Percentiles rank a stretch among this genome's conserved stretches.
Conservation (phyloP, 2,113 vertebrate genomes). For the Corapipo altera region DNA sequence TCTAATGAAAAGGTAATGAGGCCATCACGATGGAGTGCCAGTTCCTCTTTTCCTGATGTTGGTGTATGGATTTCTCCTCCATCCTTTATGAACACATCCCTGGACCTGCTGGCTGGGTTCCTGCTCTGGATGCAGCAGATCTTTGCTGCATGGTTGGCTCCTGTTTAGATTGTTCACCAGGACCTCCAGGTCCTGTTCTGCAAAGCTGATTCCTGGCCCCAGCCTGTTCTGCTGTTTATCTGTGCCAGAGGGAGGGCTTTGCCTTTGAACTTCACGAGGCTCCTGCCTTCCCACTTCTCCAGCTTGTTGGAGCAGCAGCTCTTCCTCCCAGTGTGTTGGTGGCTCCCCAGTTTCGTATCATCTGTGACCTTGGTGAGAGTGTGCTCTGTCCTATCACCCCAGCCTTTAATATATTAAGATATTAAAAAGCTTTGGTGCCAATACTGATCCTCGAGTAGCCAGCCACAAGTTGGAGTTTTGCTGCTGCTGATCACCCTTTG, state of each 20-base stretch:
- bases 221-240: neutral
- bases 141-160: neutral
- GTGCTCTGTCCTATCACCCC: neutral
- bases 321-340: neutral
- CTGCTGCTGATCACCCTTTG: neutral
- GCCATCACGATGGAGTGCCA: fast-evolving
- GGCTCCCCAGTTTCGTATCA: neutral
- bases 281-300: neutral
- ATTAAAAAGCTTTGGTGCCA: neutral
- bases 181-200: neutral
- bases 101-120: neutral
- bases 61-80: neutral
- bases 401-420: neutral
- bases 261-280: neutral
- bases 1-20: neutral
- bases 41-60: neutral
- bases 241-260: neutral
- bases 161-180: neutral
- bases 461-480: neutral
- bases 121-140: neutral
- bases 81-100: neutral
- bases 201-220: neutral
- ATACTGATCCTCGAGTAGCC: neutral
- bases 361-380: neutral
- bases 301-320: neutral